phyloP scores from a whole-genome alignment of 2,888 invertebrate species.

The Euzophera pinguis region DNA sequence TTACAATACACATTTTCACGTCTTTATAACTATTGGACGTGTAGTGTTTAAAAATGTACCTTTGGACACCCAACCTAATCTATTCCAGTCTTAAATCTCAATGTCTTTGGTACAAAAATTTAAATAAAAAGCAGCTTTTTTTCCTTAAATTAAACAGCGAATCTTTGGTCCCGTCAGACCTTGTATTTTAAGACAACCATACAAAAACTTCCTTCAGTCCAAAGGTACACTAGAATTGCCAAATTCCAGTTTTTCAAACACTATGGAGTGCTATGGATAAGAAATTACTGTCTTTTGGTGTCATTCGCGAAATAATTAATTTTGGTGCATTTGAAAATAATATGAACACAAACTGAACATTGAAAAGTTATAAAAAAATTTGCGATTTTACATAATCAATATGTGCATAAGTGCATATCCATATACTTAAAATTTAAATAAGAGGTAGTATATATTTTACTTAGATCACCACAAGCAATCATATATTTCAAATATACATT shows the following conservation, averaged over 20 bases:
- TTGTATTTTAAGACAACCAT: conserved; percentile 5
- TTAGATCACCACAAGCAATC: not conserved
- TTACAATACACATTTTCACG: too few relatives aligned
- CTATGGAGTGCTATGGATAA: not conserved
- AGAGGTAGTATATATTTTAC: not conserved
- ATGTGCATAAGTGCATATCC: not conserved
- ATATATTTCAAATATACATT: not conserved
- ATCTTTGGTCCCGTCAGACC: conserved; percentile 3
- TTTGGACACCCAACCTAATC: conserved; percentile 10
- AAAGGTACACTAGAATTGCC: conserved; percentile 1
- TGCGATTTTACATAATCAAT: too few relatives aligned
- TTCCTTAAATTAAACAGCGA: not conserved
- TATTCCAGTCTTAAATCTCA: conserved; percentile 10
- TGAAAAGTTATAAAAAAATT: too few relatives aligned
- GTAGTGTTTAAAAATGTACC: too few relatives aligned
- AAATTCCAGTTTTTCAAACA: too few relatives aligned
- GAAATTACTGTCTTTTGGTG: not conserved
- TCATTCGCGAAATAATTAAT: too few relatives aligned
- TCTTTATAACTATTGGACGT: too few relatives aligned
- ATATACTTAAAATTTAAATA: not conserved
- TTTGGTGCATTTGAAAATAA: too few relatives aligned
- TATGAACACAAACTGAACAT: too few relatives aligned
- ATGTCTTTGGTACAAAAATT: conserved; percentile 9
- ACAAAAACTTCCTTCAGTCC: conserved; percentile 1
- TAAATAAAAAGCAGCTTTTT: not conserved